phyloP scores from a whole-genome alignment of 2,113 vertebrate genomes.

The Pelodiscus sinensis region DNA sequence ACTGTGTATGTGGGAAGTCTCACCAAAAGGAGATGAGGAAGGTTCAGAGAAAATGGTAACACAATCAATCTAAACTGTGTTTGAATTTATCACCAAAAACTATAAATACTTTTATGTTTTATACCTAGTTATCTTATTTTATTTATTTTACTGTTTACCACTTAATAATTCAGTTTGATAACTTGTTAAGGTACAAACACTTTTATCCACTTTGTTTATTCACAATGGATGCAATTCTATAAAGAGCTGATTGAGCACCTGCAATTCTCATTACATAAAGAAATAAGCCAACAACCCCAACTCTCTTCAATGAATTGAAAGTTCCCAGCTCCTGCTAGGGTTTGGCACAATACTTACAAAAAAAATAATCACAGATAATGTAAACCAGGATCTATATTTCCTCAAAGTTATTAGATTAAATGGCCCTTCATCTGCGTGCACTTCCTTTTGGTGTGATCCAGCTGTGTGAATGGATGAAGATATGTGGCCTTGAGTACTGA shows the following conservation, averaged over 20 bases:
- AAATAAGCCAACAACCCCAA: neutral
- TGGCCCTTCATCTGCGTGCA: neutral
- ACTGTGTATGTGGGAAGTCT: neutral
- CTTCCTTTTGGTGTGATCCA: neutral
- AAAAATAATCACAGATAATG: neutral
- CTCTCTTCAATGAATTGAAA: neutral
- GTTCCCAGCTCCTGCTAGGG: neutral
- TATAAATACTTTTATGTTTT: neutral
- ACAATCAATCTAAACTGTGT: neutral
- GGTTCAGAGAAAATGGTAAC: neutral
- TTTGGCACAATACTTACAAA: neutral
- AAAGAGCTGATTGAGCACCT: neutral
- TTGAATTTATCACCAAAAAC: neutral
- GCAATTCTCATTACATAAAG: neutral
- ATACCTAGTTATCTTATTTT: neutral
- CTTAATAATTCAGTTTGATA: neutral
- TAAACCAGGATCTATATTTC: neutral
- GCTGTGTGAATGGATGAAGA: neutral
- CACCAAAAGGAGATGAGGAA: neutral
- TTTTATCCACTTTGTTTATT: neutral
- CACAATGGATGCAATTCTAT: neutral
- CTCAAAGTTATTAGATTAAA: neutral
- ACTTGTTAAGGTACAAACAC: neutral
- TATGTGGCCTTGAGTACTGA: neutral
- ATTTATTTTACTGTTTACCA: neutral